phyloP scores from a whole-genome alignment of 2,888 invertebrate genomes.

The Trilocha varians region DNA sequence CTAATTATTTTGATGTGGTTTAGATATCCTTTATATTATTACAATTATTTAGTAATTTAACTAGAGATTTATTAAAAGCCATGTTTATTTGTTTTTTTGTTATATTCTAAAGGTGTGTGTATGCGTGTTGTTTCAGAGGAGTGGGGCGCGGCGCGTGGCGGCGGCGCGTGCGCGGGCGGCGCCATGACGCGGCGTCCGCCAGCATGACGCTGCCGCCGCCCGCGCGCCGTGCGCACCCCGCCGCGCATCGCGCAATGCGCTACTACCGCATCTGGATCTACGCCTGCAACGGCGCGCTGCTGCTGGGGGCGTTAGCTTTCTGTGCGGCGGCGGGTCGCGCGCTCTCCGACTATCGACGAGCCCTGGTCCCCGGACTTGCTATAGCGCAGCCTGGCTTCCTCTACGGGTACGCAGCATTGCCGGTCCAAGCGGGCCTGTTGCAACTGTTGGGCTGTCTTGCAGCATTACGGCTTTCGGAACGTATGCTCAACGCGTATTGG shows the following conservation, averaged over 20 bases:
- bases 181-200: constrained; percentile 72
- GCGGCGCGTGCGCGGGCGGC: constrained; percentile 72
- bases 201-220: constrained; percentile 75
- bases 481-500: constrained; percentile 89
- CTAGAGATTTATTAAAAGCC: no score
- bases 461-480: constrained; percentile 84
- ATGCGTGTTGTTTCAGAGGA: constrained; percentile 50
- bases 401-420: constrained; percentile 87
- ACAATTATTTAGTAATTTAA: no score
- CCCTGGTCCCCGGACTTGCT: constrained; percentile 81
- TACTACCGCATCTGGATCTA: constrained; percentile 94
- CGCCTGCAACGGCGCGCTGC: constrained; percentile 90
- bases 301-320: constrained; percentile 87
- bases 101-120: no score
- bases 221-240: constrained; percentile 67
- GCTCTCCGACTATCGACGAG: constrained; percentile 80
- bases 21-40: no score
- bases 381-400: constrained; percentile 87
- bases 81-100: no score
- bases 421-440: constrained; percentile 79
- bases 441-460: constrained; percentile 88
- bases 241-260: constrained; percentile 77
- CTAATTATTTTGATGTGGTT: no score
- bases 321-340: constrained; percentile 83
- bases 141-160: constrained; percentile 73